Base-by-base conservation (phyloP, 2,797 vertebrate genomes). In the Xerus rutilus region DNA sequence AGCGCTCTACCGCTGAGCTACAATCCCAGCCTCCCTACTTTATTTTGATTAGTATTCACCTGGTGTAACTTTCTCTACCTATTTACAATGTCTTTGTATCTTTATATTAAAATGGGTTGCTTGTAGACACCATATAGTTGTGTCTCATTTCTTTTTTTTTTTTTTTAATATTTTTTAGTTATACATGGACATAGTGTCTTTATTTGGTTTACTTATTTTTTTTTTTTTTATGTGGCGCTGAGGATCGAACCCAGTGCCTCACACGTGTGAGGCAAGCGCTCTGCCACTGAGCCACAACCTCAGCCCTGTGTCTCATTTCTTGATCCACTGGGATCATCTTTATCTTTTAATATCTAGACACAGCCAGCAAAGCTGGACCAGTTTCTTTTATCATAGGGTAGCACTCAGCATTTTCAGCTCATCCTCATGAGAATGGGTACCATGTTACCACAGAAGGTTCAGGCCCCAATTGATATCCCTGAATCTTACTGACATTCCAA, bases 231-330 rank as follows among this genome's bases (percentile, higher is more conserved):
- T 49, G 49, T 49, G 14, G 12, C 14, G 49, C 49, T 49, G 12
- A 49, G 49, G 12, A 49, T 49, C 49, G 14, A 49, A 49, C 49
- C 3, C 49, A 49, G 49, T 12, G 49, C 49, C 13, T 49, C 47
- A 49, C 47, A 49, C 47, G n/a, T n/a, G n/a, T n/a, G n/a, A n/a
- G n/a, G n/a, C n/a, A n/a, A n/a, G n/a, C n/a, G n/a, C n/a, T n/a
- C n/a, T n/a, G n/a, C n/a, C n/a, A n/a, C n/a, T n/a, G n/a, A n/a
- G n/a, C n/a, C n/a, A n/a, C n/a, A n/a, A n/a, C n/a, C n/a, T n/a
- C n/a, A n/a, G n/a, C n/a, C n/a, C n/a, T n/a, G n/a, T n/a, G n/a
- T 89, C 62, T 89, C 52, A 30, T 79, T 79, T 79, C 74, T 79
- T 79, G 87, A 23, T 43, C 39, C 39, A 39, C 35, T 72, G 17